phyloP scores from a whole-genome alignment of 2,113 vertebrate genomes.

The Dinomys branickii region DNA sequence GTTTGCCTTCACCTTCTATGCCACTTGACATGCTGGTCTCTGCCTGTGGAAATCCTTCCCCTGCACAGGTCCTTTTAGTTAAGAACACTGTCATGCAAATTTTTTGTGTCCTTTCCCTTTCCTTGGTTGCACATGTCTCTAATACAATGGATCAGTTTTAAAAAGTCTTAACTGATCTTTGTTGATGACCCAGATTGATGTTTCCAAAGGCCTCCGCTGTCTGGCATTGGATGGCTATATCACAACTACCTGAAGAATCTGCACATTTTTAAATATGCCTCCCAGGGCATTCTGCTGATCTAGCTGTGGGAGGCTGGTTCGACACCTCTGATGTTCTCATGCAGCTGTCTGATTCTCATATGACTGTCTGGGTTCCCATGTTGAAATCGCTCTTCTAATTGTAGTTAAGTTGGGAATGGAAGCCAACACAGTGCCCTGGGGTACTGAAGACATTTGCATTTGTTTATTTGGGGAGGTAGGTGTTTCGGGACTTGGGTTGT shows the following conservation, averaged over 20 bases:
- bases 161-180: background rate
- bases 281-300: background rate
- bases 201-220: background rate
- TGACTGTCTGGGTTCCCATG: background rate
- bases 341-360: background rate
- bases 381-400: background rate
- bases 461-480: background rate
- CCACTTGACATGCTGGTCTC: background rate
- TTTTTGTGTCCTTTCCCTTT: background rate
- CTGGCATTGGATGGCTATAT: background rate
- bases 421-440: background rate
- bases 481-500: slow-evolving; percentile 3
- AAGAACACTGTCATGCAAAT: background rate
- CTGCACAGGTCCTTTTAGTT: background rate
- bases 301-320: background rate
- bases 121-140: background rate
- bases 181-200: background rate
- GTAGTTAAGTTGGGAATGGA: background rate
- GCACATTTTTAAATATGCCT: background rate
- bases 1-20: background rate
- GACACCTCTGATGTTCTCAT: background rate
- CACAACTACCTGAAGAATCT: background rate
- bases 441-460: background rate
- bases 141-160: background rate
- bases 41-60: background rate